These are phyloP conservation scores for Dendrolimus pini DNA, from an alignment of 2,888 invertebrate species.

Conservation along the genomic window DNA sequence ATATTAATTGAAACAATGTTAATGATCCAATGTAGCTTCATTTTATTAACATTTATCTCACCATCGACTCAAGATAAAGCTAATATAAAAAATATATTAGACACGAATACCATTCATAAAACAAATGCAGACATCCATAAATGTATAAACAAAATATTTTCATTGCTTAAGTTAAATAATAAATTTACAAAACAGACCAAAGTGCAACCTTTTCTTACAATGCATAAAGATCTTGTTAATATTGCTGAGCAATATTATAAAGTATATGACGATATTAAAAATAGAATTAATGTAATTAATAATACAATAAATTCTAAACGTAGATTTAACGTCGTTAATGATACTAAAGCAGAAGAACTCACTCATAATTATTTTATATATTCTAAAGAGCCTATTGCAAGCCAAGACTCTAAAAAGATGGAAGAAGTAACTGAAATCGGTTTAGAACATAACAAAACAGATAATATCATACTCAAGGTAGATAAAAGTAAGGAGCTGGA, in stretches of 20 bases:
- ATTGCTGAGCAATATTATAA: conserved; percentile 23
- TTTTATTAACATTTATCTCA: conserved; percentile 4
- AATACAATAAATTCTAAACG: conserved; percentile 5
- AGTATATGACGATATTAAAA: conserved; percentile 17
- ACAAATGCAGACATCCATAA: conserved; percentile 20
- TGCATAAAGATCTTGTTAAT: conserved; percentile 26
- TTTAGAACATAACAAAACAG: too few relatives aligned
- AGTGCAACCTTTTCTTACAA: conserved; percentile 19
- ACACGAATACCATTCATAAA: conserved; percentile 9
- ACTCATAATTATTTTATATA: too few relatives aligned
- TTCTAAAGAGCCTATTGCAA: too few relatives aligned
- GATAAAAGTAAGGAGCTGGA: not conserved
- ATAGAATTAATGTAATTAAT: conserved; percentile 9
- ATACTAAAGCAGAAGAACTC: conserved; percentile 2
- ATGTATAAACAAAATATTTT: conserved; percentile 27
- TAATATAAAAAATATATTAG: conserved; percentile 6
- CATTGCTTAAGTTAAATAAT: conserved; percentile 19
- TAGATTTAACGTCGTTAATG: not conserved
- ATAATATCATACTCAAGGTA: too few relatives aligned
- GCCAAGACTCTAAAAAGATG: too few relatives aligned
- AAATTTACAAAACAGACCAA: conserved; percentile 16
- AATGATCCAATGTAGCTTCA: too few relatives aligned
- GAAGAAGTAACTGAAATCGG: too few relatives aligned
- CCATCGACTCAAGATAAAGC: conserved; percentile 12
- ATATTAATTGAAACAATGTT: too few relatives aligned